Evolutionary conservation across 2,113 vertebrate genomes (phyloP), one percentile per base, ranked within the genome.

Genomic region (Collichthys lucidus): DNA sequence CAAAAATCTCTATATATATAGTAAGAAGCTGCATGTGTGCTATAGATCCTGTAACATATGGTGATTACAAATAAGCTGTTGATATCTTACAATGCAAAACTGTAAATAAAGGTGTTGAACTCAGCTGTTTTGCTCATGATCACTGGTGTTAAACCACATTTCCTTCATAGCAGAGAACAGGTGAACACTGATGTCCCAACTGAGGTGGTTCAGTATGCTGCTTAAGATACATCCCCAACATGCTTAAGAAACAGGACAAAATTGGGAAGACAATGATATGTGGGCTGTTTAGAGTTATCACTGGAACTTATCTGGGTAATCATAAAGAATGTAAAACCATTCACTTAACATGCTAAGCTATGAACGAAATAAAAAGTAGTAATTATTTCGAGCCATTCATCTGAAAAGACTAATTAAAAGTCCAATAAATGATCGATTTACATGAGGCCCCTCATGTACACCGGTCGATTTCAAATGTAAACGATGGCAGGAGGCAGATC

Each of bases 391-490:
- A n/a, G n/a, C n/a, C n/a, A n/a, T n/a, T n/a, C n/a, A n/a, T n/a
- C n/a, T n/a, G n/a, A n/a, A n/a, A n/a, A n/a, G n/a, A n/a, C n/a
- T n/a, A n/a, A n/a, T n/a, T n/a, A n/a, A n/a, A n/a, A n/a, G n/a
- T n/a, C n/a, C n/a, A n/a, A n/a, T n/a, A n/a, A n/a, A n/a, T 6
- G 2, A 55, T 2, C n/a, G 40, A 74, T 82, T 74, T 81, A 2
- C 50, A 67, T 73, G 47, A 4, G n/a, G 19, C 15, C 52, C 15
- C 7, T 63, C 14, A 11, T 22, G 47, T 47, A 47, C 14, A 26
- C 35, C 26, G 78, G 53, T 82, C 55, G 4, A 0, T 83, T 76
- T 65, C 76, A 69, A 35, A 88, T 89, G 83, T 78, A 91, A 91
- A 88, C 83, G 5, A 35, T 64, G 60, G 63, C 55, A 52, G 53